Conservation (phyloP, 2,113 vertebrate genomes). For the Guaruba guarouba region DNA sequence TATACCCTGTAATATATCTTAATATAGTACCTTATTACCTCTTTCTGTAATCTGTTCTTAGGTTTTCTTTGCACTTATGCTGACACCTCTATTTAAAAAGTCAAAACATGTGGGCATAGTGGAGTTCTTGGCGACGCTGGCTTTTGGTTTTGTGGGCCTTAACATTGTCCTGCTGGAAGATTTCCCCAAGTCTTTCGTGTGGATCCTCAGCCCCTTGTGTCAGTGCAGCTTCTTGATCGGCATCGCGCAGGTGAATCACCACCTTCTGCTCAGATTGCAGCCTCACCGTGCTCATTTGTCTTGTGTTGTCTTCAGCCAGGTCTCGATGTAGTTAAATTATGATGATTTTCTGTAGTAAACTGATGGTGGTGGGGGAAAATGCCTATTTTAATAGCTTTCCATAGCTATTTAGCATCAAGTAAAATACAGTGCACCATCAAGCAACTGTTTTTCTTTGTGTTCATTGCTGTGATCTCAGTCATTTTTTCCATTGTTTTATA, state of each 20-base stretch:
- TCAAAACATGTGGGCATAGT: conserved; percentile 93
- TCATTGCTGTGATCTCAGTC: neutral
- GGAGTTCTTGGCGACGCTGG: conserved; percentile 89
- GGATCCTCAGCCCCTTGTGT: conserved; percentile 91
- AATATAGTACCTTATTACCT: neutral
- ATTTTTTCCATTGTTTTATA: neutral
- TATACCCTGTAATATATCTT: neutral
- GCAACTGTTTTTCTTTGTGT: neutral
- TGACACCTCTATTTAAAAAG: conserved; percentile 95
- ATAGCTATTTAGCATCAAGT: neutral
- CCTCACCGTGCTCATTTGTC: fast-evolving
- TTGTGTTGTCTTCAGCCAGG: fast-evolving
- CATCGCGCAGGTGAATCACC: conserved; percentile 84
- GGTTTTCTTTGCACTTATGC: conserved; percentile 96
- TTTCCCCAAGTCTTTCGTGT: conserved; percentile 89
- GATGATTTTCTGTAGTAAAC: neutral
- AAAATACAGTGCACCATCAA: fast-evolving
- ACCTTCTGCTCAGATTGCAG: fast-evolving
- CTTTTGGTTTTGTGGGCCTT: conserved; percentile 90
- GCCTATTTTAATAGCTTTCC: neutral
- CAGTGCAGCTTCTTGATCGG: conserved; percentile 94
- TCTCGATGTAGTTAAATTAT: neutral
- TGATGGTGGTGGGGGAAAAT: neutral
- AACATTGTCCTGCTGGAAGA: conserved; percentile 88
- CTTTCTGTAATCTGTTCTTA: conserved; percentile 43